A percentile compares a stretch with the other conserved stretches of the same genome.
These are phyloP conservation scores for Lynx canadensis DNA, from an alignment of 2,113 vertebrate genomes.

Conservation along the genomic window DNA sequence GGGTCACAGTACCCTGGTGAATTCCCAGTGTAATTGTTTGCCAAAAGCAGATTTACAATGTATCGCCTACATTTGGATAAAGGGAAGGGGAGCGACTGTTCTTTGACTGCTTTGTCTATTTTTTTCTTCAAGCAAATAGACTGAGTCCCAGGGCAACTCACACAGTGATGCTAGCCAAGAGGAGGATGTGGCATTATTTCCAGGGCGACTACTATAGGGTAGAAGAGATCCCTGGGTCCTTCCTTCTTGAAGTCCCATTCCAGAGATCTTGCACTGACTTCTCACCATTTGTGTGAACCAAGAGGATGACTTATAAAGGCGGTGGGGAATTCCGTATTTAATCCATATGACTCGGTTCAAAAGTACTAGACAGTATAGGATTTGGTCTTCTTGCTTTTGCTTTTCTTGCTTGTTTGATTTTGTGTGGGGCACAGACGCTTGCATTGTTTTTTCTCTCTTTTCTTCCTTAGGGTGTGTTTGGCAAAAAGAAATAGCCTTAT, in stretches of 20 bases:
- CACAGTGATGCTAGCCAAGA: neutral
- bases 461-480: neutral
- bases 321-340: neutral
- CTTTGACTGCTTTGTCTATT: neutral
- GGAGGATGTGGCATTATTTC: neutral
- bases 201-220: neutral
- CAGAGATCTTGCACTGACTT: neutral
- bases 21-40: neutral
- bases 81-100: neutral
- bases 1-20: neutral
- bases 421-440: neutral
- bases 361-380: neutral
- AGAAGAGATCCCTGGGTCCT: neutral
- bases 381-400: neutral
- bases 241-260: neutral
- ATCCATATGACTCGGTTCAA: neutral
- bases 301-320: neutral
- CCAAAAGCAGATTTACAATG: neutral
- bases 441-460: neutral
- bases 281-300: neutral
- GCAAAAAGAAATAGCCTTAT: neutral
- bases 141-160: neutral
- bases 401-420: neutral
- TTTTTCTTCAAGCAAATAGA: neutral
- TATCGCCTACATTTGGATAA: neutral